Conservation (phyloP, 1,140 invertebrate genomes). For the Leptoteleia sp. region DNA sequence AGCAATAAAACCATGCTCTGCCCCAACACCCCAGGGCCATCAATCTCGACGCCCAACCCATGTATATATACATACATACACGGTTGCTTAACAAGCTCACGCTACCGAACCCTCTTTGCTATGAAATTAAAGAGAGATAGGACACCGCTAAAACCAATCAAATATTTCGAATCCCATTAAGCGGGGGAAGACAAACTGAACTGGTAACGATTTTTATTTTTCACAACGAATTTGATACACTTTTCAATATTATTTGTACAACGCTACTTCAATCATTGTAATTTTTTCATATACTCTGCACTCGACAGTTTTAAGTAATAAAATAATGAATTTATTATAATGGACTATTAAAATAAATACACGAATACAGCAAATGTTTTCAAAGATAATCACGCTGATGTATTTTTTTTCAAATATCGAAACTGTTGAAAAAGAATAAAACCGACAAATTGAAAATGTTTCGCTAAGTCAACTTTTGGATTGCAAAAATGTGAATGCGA, state of each 20-base stretch:
- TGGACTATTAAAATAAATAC: too few species aligned
- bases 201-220: slow-evolving; percentile 10
- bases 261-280: too few species aligned
- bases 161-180: slow-evolving; percentile 49
- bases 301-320: too few species aligned
- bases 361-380: too few species aligned
- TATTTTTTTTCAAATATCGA: too few species aligned
- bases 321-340: too few species aligned
- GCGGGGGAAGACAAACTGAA: slow-evolving; percentile 14
- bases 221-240: neutral
- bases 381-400: too few species aligned
- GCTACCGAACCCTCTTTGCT: slow-evolving; percentile 60
- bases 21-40: slow-evolving; percentile 69
- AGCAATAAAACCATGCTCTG: slow-evolving; percentile 71
- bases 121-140: slow-evolving; percentile 64
- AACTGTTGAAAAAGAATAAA: neutral
- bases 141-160: slow-evolving; percentile 54
- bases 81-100: slow-evolving; percentile 60
- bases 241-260: too few species aligned
- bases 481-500: slow-evolving; percentile 8
- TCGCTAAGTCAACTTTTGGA: slow-evolving; percentile 1
- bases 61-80: slow-evolving; percentile 64
- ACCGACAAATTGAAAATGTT: neutral
- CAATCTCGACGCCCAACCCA: slow-evolving; percentile 68
- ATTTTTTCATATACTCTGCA: too few species aligned